Evolutionary conservation across 2,888 invertebrate genomes (phyloP), one percentile per base, ranked within the genome.

Genomic region (Amaurobius ferox): DNA sequence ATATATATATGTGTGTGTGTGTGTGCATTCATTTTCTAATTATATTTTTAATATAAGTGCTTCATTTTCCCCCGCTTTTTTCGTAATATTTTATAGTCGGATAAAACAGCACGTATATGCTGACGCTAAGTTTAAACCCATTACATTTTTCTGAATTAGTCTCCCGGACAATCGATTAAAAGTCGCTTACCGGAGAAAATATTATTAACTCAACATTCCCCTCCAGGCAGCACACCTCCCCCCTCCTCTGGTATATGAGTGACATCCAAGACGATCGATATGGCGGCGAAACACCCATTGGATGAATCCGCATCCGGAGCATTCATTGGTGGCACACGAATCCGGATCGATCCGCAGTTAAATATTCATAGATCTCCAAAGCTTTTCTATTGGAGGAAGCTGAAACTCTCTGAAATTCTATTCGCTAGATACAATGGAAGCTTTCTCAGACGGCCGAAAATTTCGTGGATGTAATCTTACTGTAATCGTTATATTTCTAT

Each of bases 241-340:
- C 55, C 55, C 23, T 2, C 19, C 5, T 19, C 23, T 23, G 5
- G 6, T 3, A 55, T 11, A 55, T 55, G 55, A 55, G 55, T 55
- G 55, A 55, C 55, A 55, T 55, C 55, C 55, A 55, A 23, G 5
- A 55, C 23, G 55, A 55, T 55, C 55, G 55, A 55, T 55, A 23
- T 6, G 44, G 5, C 23, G 5, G 23, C 23, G 2, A 19, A 55
- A 6, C 55, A 1, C 23, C 55, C 16, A 55, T 55, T 55, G 55
- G 55, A 55, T 55, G 11, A 23, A 23, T 23, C 55, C 19, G 55
- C 19, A 5, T 55, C 23, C 23, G 35, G 35, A 23, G 55, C 19
- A 55, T 55, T 23, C 55, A 55, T 55, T 55, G 55, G 55, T 23
- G 11, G 19, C 2, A 55, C 23, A 23, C 55, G 23, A 16, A 23